Conservation (phyloP, 1,140 invertebrate species). For the Philaenus spumarius region DNA sequence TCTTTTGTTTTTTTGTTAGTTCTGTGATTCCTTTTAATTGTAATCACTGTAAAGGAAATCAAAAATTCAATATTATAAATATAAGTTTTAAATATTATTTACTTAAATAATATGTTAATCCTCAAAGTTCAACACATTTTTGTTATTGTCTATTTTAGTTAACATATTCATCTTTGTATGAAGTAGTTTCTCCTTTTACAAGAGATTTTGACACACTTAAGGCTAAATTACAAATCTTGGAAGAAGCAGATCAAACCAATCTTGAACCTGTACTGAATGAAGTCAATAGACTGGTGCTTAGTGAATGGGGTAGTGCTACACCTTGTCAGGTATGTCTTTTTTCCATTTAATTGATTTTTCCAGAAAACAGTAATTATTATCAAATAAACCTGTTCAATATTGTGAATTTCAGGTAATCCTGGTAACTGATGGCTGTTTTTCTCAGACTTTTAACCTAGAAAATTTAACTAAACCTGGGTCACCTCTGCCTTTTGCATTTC, state of each 20-base stretch:
- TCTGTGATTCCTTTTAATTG: no score
- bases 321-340: slow-evolving; percentile 58
- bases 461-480: slow-evolving; percentile 46
- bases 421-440: slow-evolving; percentile 67
- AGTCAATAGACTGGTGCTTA: slow-evolving; percentile 64
- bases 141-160: slow-evolving; percentile 47
- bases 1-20: no score
- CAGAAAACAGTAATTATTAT: no score
- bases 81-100: no score
- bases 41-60: no score
- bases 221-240: slow-evolving; percentile 59
- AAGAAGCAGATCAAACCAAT: slow-evolving; percentile 78
- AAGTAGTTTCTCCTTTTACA: slow-evolving; percentile 75
- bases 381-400: no score
- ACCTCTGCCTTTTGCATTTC: slow-evolving; percentile 70
- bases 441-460: slow-evolving; percentile 9
- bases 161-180: slow-evolving; percentile 44
- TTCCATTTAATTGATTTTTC: background rate
- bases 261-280: slow-evolving; percentile 69
- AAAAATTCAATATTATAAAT: no score
- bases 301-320: slow-evolving; percentile 78
- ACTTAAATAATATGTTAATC: no score
- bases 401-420: slow-evolving; percentile 49
- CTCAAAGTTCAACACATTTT: no score
- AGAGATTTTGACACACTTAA: slow-evolving; percentile 75